These are phyloP conservation scores for Sebastes fasciatus DNA, from an alignment of 2,113 vertebrate species.

Conservation along the genomic window DNA sequence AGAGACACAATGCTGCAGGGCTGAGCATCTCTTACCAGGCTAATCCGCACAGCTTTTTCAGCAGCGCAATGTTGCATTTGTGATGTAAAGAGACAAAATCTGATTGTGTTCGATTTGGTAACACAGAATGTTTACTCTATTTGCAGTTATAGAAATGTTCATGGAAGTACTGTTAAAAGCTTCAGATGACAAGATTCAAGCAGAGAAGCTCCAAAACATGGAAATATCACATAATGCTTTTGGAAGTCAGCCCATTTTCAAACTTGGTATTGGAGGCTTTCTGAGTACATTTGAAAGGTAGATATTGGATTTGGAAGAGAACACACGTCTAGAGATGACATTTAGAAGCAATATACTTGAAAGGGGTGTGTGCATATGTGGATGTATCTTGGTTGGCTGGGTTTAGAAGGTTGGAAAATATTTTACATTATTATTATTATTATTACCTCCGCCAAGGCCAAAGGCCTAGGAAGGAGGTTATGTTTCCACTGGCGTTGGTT, in stretches of 20 bases:
- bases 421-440: no score
- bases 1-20: constrained; percentile 29
- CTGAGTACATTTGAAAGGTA: neutral
- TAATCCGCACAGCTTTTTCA: constrained; percentile 33
- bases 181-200: neutral
- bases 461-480: no score
- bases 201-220: neutral
- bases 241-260: neutral
- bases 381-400: no score
- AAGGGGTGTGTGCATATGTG: no score
- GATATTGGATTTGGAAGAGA: neutral
- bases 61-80: neutral
- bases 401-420: no score
- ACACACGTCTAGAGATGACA: neutral
- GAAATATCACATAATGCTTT: neutral
- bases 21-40: constrained; percentile 27
- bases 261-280: neutral
- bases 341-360: neutral
- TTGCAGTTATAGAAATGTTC: neutral
- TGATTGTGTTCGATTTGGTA: neutral
- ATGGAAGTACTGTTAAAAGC: neutral
- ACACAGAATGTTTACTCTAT: neutral
- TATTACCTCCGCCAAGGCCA: no score
- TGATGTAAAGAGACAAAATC: neutral
- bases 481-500: no score